Percentiles rank a stretch among this genome's conserved stretches.
These are phyloP conservation scores for Lasiommata megera DNA, from an alignment of 2,888 invertebrate genomes.

Conservation along the genomic window DNA sequence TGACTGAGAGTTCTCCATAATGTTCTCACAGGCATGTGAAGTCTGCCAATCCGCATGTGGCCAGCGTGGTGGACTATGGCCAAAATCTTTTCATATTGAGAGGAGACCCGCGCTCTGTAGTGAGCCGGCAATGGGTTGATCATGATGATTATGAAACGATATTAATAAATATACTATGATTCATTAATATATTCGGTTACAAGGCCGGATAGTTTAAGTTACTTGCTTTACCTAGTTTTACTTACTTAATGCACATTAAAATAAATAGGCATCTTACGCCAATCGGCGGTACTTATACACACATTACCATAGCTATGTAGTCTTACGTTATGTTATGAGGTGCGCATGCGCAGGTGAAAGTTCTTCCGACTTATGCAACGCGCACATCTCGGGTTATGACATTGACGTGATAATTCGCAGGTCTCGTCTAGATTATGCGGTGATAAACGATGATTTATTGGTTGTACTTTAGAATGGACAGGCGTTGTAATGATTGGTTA, in stretches of 20 bases:
- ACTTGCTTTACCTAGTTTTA: neutral
- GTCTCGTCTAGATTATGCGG: slow-evolving; percentile 4
- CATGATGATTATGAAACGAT: too few relatives aligned
- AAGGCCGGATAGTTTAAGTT: neutral
- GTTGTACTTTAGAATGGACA: neutral
- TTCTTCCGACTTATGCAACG: slow-evolving; percentile 38
- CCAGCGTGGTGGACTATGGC: too few relatives aligned
- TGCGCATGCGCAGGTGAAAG: slow-evolving; percentile 35
- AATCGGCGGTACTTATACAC: slow-evolving; percentile 16
- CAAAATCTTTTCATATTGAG: too few relatives aligned
- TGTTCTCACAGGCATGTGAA: too few relatives aligned
- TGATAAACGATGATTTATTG: neutral
- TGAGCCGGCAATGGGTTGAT: too few relatives aligned
- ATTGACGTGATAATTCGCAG: slow-evolving; percentile 28
- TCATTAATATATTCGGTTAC: too few relatives aligned
- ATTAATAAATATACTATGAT: too few relatives aligned
- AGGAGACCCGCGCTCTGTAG: too few relatives aligned
- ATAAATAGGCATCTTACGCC: slow-evolving; percentile 11
- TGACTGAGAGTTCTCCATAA: too few relatives aligned
- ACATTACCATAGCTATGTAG: slow-evolving; percentile 14
- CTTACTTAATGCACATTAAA: neutral
- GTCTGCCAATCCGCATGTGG: too few relatives aligned
- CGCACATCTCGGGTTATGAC: slow-evolving; percentile 26
- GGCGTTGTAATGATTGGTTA: too few relatives aligned
- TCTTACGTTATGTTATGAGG: slow-evolving; percentile 32